Percentiles rank a stretch among this genome's conserved stretches.
Evolutionary conservation across 2,113 vertebrate genomes (phyloP).

Genomic region (Bubo blakistoni): DNA sequence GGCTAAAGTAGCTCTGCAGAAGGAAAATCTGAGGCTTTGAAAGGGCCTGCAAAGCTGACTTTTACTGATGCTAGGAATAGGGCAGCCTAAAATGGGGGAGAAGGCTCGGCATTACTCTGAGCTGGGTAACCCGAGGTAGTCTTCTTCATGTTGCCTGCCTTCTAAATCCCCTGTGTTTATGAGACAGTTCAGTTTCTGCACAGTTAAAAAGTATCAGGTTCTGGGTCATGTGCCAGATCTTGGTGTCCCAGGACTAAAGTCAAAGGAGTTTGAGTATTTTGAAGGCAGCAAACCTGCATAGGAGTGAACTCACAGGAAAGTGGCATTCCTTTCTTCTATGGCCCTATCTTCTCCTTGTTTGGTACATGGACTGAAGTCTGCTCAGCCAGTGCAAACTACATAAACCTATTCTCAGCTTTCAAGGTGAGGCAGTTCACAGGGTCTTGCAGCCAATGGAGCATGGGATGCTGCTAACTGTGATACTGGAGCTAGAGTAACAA

Average conservation of each 20-base stretch:
- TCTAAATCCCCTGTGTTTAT: neutral
- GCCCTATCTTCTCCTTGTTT: neutral
- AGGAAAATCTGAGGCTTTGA: neutral
- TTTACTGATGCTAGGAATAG: neutral
- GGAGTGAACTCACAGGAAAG: neutral
- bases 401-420: neutral
- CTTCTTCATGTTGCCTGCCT: neutral
- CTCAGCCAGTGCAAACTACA: neutral
- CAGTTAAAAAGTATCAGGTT: neutral
- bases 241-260: neutral
- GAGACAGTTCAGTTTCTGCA: neutral
- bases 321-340: neutral
- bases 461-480: neutral
- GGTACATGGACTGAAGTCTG: neutral
- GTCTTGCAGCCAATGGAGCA: neutral
- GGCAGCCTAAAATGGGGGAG: neutral
- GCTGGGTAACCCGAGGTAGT: neutral
- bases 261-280: neutral
- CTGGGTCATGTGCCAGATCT: neutral
- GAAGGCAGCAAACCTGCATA: neutral
- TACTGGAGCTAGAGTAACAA: neutral
- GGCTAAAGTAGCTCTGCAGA: neutral
- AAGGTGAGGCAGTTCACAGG: neutral
- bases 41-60: neutral
- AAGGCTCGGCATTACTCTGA: neutral